Evolutionary conservation across 1,140 invertebrate genomes (phyloP), one percentile per base, ranked within the genome.

Genomic region (Tachypleus tridentatus): DNA sequence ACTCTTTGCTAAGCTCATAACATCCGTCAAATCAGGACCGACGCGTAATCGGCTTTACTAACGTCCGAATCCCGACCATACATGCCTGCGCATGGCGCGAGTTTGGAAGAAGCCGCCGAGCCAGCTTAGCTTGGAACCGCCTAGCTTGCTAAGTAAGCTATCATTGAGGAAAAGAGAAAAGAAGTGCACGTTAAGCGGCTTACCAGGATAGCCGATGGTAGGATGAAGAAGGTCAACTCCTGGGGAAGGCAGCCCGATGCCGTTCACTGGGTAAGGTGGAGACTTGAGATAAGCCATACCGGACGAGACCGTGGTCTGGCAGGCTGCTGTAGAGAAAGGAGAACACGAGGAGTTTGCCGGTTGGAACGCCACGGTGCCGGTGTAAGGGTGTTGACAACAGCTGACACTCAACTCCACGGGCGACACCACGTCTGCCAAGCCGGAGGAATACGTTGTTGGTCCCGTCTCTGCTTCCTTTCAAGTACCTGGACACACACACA

Each of bases 121-220:
- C 56, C 56, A 29, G 47, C 56, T 29, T 10, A 57, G n/a, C 47
- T 29, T 29, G n/a, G n/a, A 29, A 57, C 47, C n/a, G 56, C 10
- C 47, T 10, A 29, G 56, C 56, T 57, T 57, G 47, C 10, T 57
- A 57, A 10, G 10, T 11, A 29, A 11, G 52, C 48, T 49, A 10
- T 10, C 48, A 51, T 47, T n/a, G 60, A 52, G 61, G 65, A 52
- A 56, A 53, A 51, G 64, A 62, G 47, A 61, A 67, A 61, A 56
- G 49, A 61, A 11, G 29, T 29, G 9, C 8, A n/a, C 10, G 9
- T 7, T 61, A 64, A 64, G 63, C 63, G 48, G 63, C 75, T 74
- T 73, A 77, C 76, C 73, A 67, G 76, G 75, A 67, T 77, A 78
- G n/a, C 75, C 75, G 73, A 78, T 76, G 7, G 76, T 75, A 8